Evolutionary conservation across 2,113 vertebrate genomes (phyloP).

Genomic region (Sinocyclocheilus maitianheensis): DNA sequence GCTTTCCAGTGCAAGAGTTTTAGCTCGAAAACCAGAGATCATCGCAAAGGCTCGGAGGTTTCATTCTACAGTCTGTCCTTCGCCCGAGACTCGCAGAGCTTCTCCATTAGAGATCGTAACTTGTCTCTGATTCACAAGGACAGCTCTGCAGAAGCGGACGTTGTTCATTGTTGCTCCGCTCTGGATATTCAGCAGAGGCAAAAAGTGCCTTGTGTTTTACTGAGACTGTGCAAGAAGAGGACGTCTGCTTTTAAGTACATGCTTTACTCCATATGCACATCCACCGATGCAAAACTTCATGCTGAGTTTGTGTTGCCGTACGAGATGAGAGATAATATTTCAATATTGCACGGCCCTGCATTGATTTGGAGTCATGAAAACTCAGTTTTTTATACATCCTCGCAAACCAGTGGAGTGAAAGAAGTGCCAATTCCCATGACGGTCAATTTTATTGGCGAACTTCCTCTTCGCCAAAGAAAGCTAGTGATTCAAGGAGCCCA

Average conservation of each 20-base stretch:
- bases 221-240: slow-evolving; percentile 66
- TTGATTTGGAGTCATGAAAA: slow-evolving; percentile 80
- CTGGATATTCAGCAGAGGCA: slow-evolving; percentile 74
- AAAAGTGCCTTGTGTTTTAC: slow-evolving; percentile 78
- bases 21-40: slow-evolving; percentile 40
- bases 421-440: slow-evolving; percentile 75
- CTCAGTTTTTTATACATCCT: slow-evolving; percentile 76
- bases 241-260: slow-evolving; percentile 71
- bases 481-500: slow-evolving; percentile 77
- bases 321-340: slow-evolving; percentile 73
- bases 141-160: slow-evolving; percentile 62
- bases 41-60: slow-evolving; percentile 60
- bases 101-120: slow-evolving; percentile 74
- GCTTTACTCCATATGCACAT: slow-evolving; percentile 75
- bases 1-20: slow-evolving; percentile 72
- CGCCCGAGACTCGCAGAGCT: slow-evolving; percentile 66
- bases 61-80: slow-evolving; percentile 76
- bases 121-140: slow-evolving; percentile 63
- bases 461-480: slow-evolving; percentile 69
- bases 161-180: slow-evolving; percentile 76
- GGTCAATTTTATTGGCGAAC: slow-evolving; percentile 77
- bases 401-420: slow-evolving; percentile 64
- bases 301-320: slow-evolving; percentile 79
- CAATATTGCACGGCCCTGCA: slow-evolving; percentile 82
- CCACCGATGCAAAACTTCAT: slow-evolving; percentile 71